A percentile compares a stretch with the other conserved stretches of the same genome.
phyloP scores from a whole-genome alignment of 53 echinoderm and acorn worm species.

The Arbacia lixula region DNA sequence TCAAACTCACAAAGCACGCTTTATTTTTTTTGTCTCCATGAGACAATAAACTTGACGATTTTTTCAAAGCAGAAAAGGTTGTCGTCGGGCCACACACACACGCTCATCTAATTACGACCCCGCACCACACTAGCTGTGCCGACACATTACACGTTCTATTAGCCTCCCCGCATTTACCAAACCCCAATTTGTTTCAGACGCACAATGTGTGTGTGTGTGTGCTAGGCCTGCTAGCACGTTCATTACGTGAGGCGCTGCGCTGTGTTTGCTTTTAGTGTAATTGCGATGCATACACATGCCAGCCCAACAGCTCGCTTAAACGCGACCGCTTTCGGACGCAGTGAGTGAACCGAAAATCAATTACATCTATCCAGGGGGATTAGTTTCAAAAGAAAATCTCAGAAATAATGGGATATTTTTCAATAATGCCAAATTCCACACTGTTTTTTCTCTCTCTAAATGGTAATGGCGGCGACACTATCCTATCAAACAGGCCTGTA shows the following conservation, averaged over 20 bases:
- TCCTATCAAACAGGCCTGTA: too few relatives aligned
- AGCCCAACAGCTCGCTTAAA: background rate
- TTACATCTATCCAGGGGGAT: constrained; percentile 7
- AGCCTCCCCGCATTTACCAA: constrained; percentile 29
- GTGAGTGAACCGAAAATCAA: constrained; percentile 11
- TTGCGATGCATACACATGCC: constrained; percentile 37
- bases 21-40: too few relatives aligned
- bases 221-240: constrained; percentile 5
- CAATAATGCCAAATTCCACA: background rate
- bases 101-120: constrained; percentile 44
- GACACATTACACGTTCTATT: constrained; percentile 44
- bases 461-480: too few relatives aligned
- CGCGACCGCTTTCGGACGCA: constrained; percentile 16
- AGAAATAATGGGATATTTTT: background rate
- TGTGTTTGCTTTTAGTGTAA: constrained; percentile 41
- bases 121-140: background rate
- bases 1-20: too few relatives aligned
- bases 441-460: background rate
- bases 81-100: constrained; percentile 7
- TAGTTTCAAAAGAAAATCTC: background rate
- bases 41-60: too few relatives aligned
- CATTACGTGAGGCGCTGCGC: constrained; percentile 27
- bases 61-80: too few relatives aligned
- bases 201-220: constrained; percentile 11
- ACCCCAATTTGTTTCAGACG: constrained; percentile 22